Evolutionary conservation across 1,140 invertebrate species (phyloP).

Genomic region (Magallana ariakensis): DNA sequence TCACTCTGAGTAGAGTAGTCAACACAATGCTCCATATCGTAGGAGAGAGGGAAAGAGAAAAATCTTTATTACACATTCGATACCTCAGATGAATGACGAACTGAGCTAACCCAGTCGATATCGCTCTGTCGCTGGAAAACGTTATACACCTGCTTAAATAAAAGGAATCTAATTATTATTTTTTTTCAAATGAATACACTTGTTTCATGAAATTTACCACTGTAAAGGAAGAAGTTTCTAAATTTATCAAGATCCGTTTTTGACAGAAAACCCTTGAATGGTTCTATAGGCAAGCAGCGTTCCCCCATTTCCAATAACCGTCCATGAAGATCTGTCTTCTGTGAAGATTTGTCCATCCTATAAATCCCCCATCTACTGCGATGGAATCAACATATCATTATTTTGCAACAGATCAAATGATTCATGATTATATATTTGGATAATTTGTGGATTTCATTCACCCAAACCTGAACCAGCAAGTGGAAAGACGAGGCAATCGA

Average conservation of each 20-base stretch:
- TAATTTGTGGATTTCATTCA: slow-evolving; percentile 37
- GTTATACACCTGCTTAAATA: background rate
- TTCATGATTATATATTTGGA: slow-evolving; percentile 37
- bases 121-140: background rate
- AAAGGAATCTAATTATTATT: no score
- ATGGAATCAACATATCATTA: slow-evolving; percentile 21
- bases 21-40: background rate
- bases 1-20: background rate
- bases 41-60: background rate
- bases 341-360: background rate
- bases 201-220: no score
- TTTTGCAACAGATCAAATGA: slow-evolving; percentile 31
- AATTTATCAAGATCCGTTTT: no score
- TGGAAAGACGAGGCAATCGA: slow-evolving; percentile 26
- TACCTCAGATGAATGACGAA: slow-evolving; percentile 12
- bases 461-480: slow-evolving; percentile 7
- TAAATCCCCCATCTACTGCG: background rate
- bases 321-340: background rate
- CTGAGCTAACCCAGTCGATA: background rate
- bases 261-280: no score
- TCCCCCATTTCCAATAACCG: no score
- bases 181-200: no score
- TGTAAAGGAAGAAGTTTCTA: no score
- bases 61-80: slow-evolving; percentile 7
- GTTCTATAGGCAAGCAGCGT: no score